Conservation (phyloP, 2,888 invertebrate genomes). For the Sphaerophoria taeniata region DNA sequence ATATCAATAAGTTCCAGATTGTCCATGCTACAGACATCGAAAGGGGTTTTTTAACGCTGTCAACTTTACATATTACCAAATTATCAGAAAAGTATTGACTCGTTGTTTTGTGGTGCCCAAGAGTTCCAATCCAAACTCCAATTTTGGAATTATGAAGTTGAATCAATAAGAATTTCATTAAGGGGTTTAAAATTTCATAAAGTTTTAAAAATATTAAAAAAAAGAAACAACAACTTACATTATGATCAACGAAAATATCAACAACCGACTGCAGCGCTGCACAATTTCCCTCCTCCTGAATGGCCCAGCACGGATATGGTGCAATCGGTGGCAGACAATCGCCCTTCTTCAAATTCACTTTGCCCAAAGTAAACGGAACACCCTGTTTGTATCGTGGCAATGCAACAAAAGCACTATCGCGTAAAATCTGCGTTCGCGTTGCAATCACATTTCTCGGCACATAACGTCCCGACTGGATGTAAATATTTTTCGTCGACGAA, state of each 20-base stretch:
- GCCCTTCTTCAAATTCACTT: slow-evolving; percentile 83
- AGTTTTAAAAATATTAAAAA: slow-evolving; percentile 17
- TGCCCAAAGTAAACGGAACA: slow-evolving; percentile 86
- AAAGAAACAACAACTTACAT: slow-evolving; percentile 79
- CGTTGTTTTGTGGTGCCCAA: too few relatives aligned
- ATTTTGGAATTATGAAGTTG: too few relatives aligned
- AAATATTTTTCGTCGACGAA: slow-evolving; percentile 85
- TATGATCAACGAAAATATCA: slow-evolving; percentile 86
- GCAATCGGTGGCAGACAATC: slow-evolving; percentile 84
- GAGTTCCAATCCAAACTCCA: too few relatives aligned
- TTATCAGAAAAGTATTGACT: too few relatives aligned
- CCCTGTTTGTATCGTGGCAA: slow-evolving; percentile 86
- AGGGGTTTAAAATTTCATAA: background rate
- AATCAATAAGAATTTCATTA: too few relatives aligned
- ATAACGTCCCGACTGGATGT: slow-evolving; percentile 85
- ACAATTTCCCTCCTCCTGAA: slow-evolving; percentile 87
- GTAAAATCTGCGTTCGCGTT: slow-evolving; percentile 85
- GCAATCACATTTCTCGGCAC: slow-evolving; percentile 85
- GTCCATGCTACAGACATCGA: too few relatives aligned
- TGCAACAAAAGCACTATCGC: slow-evolving; percentile 85
- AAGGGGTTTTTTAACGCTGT: too few relatives aligned
- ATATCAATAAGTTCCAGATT: too few relatives aligned
- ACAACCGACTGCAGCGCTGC: slow-evolving; percentile 88
- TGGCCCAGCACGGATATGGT: slow-evolving; percentile 87
- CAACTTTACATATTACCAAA: too few relatives aligned